Evolutionary conservation across 2,888 invertebrate species (phyloP).

Genomic region (Cosmia pyralina): DNA sequence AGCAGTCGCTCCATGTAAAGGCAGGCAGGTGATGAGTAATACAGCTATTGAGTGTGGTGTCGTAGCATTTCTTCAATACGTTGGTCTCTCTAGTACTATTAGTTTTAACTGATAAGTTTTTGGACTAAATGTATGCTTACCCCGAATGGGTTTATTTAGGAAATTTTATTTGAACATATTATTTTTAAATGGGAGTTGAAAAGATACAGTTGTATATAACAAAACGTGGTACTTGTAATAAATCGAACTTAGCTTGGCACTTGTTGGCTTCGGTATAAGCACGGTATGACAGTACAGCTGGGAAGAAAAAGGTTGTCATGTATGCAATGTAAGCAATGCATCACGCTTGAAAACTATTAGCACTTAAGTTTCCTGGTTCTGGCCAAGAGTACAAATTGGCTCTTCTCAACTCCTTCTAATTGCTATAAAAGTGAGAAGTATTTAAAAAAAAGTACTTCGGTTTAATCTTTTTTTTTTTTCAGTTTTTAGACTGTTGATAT

Average conservation of each 20-base stretch:
- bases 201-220: no score
- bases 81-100: no score
- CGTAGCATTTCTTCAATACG: no score
- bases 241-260: slow-evolving; percentile 10
- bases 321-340: slow-evolving; percentile 17
- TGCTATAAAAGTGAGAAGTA: slow-evolving; percentile 54
- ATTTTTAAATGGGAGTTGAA: no score
- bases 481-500: slow-evolving; percentile 1
- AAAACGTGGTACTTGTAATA: no score
- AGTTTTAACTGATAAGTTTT: no score
- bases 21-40: no score
- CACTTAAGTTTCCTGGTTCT: slow-evolving; percentile 2
- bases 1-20: no score
- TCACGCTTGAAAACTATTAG: slow-evolving; percentile 36
- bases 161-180: no score
- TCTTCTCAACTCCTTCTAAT: slow-evolving; percentile 52
- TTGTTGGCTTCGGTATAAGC: slow-evolving; percentile 10
- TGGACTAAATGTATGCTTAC: no score
- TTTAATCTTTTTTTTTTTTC: background rate
- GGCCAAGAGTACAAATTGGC: background rate
- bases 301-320: slow-evolving; percentile 1
- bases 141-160: no score
- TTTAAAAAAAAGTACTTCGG: background rate
- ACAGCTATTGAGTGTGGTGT: no score
- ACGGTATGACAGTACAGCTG: slow-evolving; percentile 14